Percentiles rank a stretch among this genome's conserved stretches.
Evolutionary conservation across 2,113 vertebrate species (phyloP).

Genomic region (Vireo altiloquus): DNA sequence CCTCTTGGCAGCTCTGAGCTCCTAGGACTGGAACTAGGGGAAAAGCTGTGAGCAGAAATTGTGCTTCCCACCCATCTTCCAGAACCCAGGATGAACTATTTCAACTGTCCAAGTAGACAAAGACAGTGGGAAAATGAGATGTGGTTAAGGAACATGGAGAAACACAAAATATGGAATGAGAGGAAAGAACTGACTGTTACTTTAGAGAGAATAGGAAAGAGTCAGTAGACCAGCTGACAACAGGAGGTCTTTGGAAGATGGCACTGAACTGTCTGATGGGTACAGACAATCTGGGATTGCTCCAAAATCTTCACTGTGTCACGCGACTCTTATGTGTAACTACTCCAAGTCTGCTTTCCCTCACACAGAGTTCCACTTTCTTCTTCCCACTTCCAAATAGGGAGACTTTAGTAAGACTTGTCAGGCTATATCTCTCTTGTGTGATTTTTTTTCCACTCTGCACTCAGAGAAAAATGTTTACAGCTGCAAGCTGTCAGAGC

Average conservation of each 20-base stretch:
- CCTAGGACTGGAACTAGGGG: background rate
- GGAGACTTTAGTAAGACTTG: background rate
- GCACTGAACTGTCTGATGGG: fast-evolving
- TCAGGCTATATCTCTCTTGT: background rate
- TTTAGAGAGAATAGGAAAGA: background rate
- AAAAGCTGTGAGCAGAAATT: background rate
- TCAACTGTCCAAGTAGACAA: background rate
- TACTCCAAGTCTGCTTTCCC: background rate
- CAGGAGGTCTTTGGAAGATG: background rate
- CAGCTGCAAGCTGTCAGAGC: background rate
- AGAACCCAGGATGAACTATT: background rate
- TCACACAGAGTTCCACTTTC: background rate
- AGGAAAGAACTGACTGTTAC: background rate
- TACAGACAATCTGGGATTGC: background rate
- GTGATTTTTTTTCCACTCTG: background rate
- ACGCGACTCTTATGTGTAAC: background rate
- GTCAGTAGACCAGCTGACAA: background rate
- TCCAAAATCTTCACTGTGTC: background rate
- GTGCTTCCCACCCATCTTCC: background rate
- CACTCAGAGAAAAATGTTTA: background rate
- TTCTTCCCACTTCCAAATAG: background rate
- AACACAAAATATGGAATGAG: background rate
- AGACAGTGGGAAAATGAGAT: background rate
- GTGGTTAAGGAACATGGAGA: background rate
- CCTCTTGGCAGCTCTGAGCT: background rate